Percentiles rank a stretch among this genome's conserved stretches.
These are phyloP conservation scores for Tortricodes alternella DNA, from an alignment of 2,888 invertebrate species.

Conservation along the genomic window DNA sequence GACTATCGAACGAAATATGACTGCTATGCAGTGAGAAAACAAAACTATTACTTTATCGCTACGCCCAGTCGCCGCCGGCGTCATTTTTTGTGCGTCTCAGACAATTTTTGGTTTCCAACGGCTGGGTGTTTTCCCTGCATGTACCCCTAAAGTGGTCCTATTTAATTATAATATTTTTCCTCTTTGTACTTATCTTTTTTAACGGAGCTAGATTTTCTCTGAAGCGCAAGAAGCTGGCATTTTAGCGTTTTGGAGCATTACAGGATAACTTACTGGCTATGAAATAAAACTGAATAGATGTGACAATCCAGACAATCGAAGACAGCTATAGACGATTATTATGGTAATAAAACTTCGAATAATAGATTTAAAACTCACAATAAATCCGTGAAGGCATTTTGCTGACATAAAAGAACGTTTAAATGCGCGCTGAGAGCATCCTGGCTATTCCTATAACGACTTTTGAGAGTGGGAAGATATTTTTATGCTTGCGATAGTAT, in stretches of 20 bases:
- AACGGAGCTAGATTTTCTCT: background rate
- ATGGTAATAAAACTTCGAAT: too few relatives aligned
- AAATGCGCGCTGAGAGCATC: too few relatives aligned
- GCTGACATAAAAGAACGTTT: too few relatives aligned
- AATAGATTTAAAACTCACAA: too few relatives aligned
- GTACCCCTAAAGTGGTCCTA: background rate
- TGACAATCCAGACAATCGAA: background rate
- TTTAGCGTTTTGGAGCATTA: slow-evolving; percentile 2
- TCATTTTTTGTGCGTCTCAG: too few relatives aligned
- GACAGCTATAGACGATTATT: background rate
- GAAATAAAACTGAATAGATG: background rate
- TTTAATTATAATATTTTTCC: slow-evolving; percentile 5
- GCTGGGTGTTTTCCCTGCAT: slow-evolving; percentile 10
- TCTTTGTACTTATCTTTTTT: background rate
- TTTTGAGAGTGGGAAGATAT: too few relatives aligned
- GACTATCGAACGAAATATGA: slow-evolving; percentile 3
- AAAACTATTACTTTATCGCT: background rate
- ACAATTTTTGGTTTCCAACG: too few relatives aligned
- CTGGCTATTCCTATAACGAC: too few relatives aligned
- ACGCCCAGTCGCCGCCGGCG: too few relatives aligned
- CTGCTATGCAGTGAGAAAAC: background rate
- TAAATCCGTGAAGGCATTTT: too few relatives aligned
- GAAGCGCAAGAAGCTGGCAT: slow-evolving; percentile 10
- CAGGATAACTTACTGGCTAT: background rate
- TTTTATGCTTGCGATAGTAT: too few relatives aligned